Evolutionary conservation across 2,888 invertebrate species (phyloP), one percentile per base, ranked within the genome.

Genomic region (Drosophila lacicola): DNA sequence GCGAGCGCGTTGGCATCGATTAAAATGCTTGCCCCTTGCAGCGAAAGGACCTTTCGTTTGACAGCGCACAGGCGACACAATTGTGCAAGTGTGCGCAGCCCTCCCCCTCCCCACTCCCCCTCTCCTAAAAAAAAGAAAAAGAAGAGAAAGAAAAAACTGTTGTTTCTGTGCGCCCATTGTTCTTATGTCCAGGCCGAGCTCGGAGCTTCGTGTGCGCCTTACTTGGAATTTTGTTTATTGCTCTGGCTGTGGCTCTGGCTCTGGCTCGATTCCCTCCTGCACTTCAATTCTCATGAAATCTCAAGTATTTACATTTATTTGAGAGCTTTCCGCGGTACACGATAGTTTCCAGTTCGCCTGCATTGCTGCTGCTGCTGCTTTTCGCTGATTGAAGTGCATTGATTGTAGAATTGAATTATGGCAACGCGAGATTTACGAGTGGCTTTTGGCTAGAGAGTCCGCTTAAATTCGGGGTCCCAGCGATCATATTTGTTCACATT

Each of bases 241-340:
- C 67, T 17, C 17, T 73, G 49, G 66, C 67, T 17, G 1, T 73
- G 49, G 13, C 29, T 29, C 29, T 73, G 49, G 53, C 69, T 73
- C n/a, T 10, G n/a, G 13, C 29, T 29, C 29, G 29, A 57, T 17
- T 17, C 17, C 74, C 71, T 82, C 74, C 71, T 82, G 54, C 58
- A 76, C 68, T 73, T 76, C 70, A 82, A 42, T 85, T 85, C 73
- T 17, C 80, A 51, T 70, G 83, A 80, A 84, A 84, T 84, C 78
- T 84, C 54, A 78, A 81, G 85, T 84, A 81, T 84, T 83, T 80
- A 80, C 80, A 83, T 80, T 80, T 73, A 72, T 76, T 80, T 45
- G 54, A 80, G 83, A 49, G 70, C 76, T 65, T 65, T 61, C 50
- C 33, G 44, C 21, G 5, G 21, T 5, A 29, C 25, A 8, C 29